Evolutionary conservation across 1,140 invertebrate genomes (phyloP).

Genomic region (Antheraea pernyi): DNA sequence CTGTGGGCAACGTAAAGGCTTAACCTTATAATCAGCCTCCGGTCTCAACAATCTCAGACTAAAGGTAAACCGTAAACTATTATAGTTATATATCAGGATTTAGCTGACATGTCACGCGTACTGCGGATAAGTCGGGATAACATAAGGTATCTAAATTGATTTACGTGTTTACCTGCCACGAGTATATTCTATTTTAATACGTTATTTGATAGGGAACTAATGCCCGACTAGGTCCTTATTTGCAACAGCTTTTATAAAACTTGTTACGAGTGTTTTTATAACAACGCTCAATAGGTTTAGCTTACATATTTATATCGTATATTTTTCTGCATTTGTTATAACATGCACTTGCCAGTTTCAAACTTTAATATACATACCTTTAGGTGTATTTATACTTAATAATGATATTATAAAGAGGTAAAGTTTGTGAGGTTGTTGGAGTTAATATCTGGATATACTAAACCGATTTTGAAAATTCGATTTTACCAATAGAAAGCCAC

Average conservation of each 20-base stretch:
- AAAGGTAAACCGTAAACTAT: neutral
- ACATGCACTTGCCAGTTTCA: too few species aligned
- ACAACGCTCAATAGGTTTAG: too few species aligned
- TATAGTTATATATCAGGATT: neutral
- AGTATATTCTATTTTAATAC: neutral
- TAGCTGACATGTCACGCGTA: neutral
- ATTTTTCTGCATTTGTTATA: too few species aligned
- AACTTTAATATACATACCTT: too few species aligned
- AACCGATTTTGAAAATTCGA: too few species aligned
- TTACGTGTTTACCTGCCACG: neutral
- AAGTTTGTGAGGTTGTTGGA: too few species aligned
- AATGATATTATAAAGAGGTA: too few species aligned
- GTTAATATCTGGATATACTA: too few species aligned
- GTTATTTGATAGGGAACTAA: neutral
- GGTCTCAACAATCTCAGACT: neutral
- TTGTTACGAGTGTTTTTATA: too few species aligned
- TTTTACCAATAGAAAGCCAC: too few species aligned
- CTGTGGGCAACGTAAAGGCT: neutral
- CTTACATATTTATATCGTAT: too few species aligned
- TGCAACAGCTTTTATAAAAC: neutral
- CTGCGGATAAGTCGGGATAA: neutral
- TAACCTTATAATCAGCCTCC: neutral
- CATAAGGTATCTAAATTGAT: neutral
- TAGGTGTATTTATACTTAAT: too few species aligned
- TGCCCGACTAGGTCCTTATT: neutral